Base-by-base conservation (phyloP, 2,113 vertebrate species). In the Bufo gargarizans region DNA sequence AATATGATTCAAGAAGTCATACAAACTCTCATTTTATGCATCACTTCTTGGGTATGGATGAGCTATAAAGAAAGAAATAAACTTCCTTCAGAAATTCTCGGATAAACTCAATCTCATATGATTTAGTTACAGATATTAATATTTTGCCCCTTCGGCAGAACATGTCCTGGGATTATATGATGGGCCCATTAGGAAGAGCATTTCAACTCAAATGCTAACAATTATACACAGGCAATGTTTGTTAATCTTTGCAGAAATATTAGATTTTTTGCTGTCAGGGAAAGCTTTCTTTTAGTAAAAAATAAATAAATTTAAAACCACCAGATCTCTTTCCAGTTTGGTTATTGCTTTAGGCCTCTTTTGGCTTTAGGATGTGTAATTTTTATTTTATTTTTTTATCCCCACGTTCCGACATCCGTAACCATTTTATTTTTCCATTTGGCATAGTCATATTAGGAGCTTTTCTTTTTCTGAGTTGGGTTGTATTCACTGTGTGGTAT, bases 61-160 rank as follows among this genome's bases (percentile, higher is more conserved):
- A 14, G 67, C 22, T 69, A 22, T 13, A 72, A 45, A 72, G 13
- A 45, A 45, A 6, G 22, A 16, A 4, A 58, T 4, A 61, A 61
- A 61, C 3, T 22, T 67, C n/a, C 65, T 22, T n/a, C 12, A 45
- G 33, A 72, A 72, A 72, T 45, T 14, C 0, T 2, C 4, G 16
- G 3, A 16, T 16, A 12, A 72, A 13, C 13, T 33, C 33, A 72
- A 45, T 16, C 69, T 45, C 4, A 72, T 16, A 82, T 82, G 33
- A 61, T 82, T 82, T 43, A 63, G 59, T 82, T 63, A 82, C 79
- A 82, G 49, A 20, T 63, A 47, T 19, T 49, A 65, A 82, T 63
- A 82, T 82, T 80, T 82, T 82, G 59, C 43, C 20, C 8, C 45
- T 82, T 82, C 65, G 19, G 79, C 33, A 82, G 79, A 82, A 33